A percentile compares a stretch with the other conserved stretches of the same genome.
phyloP scores from a whole-genome alignment of 2,113 vertebrate genomes.

The Passer domesticus region DNA sequence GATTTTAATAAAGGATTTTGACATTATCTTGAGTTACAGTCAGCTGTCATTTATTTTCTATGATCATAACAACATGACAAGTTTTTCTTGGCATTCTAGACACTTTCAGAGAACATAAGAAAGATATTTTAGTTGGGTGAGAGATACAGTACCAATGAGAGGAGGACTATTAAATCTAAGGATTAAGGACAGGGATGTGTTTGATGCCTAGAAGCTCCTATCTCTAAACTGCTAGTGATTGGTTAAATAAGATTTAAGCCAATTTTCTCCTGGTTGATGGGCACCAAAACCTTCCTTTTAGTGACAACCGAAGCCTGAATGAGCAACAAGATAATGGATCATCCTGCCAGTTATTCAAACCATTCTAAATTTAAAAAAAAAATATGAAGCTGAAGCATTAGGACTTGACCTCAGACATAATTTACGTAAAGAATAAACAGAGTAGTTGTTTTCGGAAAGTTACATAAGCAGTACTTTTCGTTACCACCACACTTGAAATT shows the following conservation, averaged over 20 bases:
- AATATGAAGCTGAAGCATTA: neutral
- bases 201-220: neutral
- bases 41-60: neutral
- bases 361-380: neutral
- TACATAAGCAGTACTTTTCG: neutral
- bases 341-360: neutral
- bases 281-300: neutral
- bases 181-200: neutral
- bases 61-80: neutral
- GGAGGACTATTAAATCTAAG: neutral
- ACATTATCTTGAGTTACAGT: neutral
- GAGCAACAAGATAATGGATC: neutral
- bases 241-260: neutral
- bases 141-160: neutral
- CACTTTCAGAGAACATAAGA: neutral
- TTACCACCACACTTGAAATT: neutral
- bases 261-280: neutral
- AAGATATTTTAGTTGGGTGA: neutral
- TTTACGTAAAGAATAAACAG: neutral
- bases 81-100: neutral
- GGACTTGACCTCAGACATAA: neutral
- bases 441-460: neutral
- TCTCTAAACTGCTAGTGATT: neutral
- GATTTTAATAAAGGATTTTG: neutral
- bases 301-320: neutral